Evolutionary conservation across 2,797 vertebrate genomes (phyloP), one percentile per base, ranked within the genome.

Genomic region (Gila robusta): DNA sequence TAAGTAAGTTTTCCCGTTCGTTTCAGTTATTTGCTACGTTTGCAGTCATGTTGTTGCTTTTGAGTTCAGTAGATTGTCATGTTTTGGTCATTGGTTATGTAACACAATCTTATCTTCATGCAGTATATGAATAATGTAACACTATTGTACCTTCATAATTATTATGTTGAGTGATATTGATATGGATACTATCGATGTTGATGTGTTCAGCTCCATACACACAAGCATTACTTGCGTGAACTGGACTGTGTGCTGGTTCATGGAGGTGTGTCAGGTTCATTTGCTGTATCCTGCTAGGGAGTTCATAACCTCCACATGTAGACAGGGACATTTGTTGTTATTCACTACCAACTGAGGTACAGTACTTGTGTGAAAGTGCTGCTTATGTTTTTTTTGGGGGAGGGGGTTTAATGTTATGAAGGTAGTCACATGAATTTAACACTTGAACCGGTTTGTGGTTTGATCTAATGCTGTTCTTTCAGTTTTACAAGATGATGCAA

Each of bases 401-500:
- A 11, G 12, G 4, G 10, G 3, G 0, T 11, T 1, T 39, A 39
- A 39, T 39, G 66, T 9, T 32, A 21, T 32, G 37, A 73, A 21
- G 21, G 28, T 41, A 16, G 19, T 72, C 37, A 85, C 66, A 10
- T 44, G 35, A 84, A 41, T 56, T 39, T 11, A 81, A 32, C 26
- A 37, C 26, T 35, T 35, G 17, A 47, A 67, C 19, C 2, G 3
- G 16, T 70, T 70, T 79, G 66, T 4, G 23, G 19, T 71, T 85
- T n/a, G n/a, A 12, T 84, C 39, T 47, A 26, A 6, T 72, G 66
- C 26, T 26, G 39, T n/a, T 56, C 14, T 69, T 78, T 78, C 26
- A 12, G 37, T 79, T 85, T 62, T 21, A 14, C 28, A 79, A 44
- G 7, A 6, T 79, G 52, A 79, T 79, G 52, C 77, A 72, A 85